Evolutionary conservation across 35 echinoderm and acorn worm genomes (phyloP), one percentile per base, ranked within the genome.

Genomic region (Nesometra sesokonis): DNA sequence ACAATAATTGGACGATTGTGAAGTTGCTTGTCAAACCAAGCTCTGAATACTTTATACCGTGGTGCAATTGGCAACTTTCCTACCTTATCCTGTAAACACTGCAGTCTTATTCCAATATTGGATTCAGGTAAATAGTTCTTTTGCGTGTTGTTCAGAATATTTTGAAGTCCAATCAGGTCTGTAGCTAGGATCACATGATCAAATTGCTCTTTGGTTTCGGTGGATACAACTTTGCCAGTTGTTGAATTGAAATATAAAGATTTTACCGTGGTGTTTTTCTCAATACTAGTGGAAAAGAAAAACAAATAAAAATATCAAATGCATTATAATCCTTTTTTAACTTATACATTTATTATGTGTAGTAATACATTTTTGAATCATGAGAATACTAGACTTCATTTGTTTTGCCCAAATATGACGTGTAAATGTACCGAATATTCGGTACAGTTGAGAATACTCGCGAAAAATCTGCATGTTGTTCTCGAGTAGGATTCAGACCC

Each of bases 1-100:
- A 99, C 34, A 21, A 99, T 82, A 29, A 80, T 33, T 11, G 78
- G 15, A 13, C 79, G n/a, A n/a, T 81, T 36, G 30, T 85, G 35
- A 13, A 94, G 77, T 29, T 88, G 90, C 77, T 94, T 94, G 77
- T 99, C 90, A 87, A 99, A 99, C 96, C 92, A 99, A 2, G 92
- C 88, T 79, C 87, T 87, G 27, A 99, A 52, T 35, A 99, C 57
- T 77, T 99, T 99, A 17, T 85, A 94, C 9, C 89, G 88, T 5
- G 89, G 90, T 31, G 96, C 96, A 17, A 88, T 36, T 29, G 87
- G 43, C 2, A 99, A 46, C 35, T 90, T 82, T 5, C 37, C 33
- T 27, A 94, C 40, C 17, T 86, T 87, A 1, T 79, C 23, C 3
- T 85, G 35, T 7, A 92, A 40, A n/a, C 77, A 84, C 19, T 79